Evolutionary conservation across 2,888 invertebrate genomes (phyloP).

Genomic region (Deroplatys truncata): DNA sequence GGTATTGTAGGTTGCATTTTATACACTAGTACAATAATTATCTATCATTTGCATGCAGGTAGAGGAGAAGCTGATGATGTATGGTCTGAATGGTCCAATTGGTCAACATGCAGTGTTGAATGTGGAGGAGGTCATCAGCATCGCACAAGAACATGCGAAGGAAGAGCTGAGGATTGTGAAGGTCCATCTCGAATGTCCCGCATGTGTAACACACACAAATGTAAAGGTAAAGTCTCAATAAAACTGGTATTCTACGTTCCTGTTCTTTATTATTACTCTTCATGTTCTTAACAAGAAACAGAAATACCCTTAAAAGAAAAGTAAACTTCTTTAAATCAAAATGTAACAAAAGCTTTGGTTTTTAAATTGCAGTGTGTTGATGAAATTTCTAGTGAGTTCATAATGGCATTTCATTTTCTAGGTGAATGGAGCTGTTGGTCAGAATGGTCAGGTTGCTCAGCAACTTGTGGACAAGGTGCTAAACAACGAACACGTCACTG

Average conservation of each 20-base stretch:
- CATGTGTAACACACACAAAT: slow-evolving; percentile 70
- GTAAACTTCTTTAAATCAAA: too few species aligned
- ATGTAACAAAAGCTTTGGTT: too few species aligned
- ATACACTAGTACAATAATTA: background rate
- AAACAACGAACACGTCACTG: slow-evolving; percentile 67
- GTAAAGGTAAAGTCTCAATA: slow-evolving; percentile 49
- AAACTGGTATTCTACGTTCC: background rate
- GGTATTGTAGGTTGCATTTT: too few species aligned
- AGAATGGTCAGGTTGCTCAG: slow-evolving; percentile 77
- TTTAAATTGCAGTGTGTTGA: too few species aligned
- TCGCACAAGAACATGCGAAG: slow-evolving; percentile 48
- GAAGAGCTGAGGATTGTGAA: slow-evolving; percentile 42
- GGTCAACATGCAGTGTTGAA: slow-evolving; percentile 61
- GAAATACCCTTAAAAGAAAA: too few species aligned
- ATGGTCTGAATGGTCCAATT: slow-evolving; percentile 61
- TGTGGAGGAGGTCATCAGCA: slow-evolving; percentile 71
- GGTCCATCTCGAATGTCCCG: slow-evolving; percentile 60
- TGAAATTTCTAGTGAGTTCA: too few species aligned
- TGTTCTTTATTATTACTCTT: too few species aligned
- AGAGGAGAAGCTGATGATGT: slow-evolving; percentile 40
- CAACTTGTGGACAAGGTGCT: slow-evolving; percentile 67
- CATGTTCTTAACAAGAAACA: too few species aligned
- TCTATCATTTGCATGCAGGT: background rate
- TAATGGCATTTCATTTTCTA: slow-evolving; percentile 34
- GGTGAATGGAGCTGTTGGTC: slow-evolving; percentile 84